Percentiles rank a stretch among this genome's conserved stretches.
Conservation (phyloP, 2,797 vertebrate genomes). For the Mus minutoides region DNA sequence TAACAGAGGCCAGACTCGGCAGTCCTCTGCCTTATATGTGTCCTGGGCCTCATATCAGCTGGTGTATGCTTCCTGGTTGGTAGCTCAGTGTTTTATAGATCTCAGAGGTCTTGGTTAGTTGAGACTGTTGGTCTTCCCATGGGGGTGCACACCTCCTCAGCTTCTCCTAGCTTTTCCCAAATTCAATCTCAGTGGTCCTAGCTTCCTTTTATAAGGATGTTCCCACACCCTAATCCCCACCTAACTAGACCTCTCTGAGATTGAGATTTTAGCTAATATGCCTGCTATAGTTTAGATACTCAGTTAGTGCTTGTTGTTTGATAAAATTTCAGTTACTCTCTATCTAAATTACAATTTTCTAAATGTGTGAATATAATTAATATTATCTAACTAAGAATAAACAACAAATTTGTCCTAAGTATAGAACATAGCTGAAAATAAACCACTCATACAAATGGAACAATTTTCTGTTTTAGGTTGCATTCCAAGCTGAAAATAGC, state of each 20-base stretch:
- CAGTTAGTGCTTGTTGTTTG: constrained; percentile 17
- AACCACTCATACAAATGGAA: constrained; percentile 67
- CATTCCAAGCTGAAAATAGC: constrained; percentile 67
- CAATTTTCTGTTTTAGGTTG: not conserved
- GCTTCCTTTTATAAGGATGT: no score
- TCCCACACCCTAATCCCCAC: no score
- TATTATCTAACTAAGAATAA: constrained; percentile 24
- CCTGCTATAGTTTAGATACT: not conserved
- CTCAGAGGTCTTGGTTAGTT: no score
- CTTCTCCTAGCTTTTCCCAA: no score
- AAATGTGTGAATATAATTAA: constrained; percentile 46
- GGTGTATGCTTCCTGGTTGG: no score
- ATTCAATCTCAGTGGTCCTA: no score
- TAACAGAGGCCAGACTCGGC: no score
- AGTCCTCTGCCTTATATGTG: no score
- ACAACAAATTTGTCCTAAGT: constrained; percentile 16
- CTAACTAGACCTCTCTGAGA: not conserved
- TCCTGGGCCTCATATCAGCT: no score
- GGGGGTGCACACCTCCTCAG: no score
- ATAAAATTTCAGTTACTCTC: not conserved
- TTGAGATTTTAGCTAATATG: not conserved
- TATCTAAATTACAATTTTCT: constrained; percentile 6
- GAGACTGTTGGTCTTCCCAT: no score
- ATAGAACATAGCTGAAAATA: constrained; percentile 11
- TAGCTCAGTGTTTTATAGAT: no score